Evolutionary conservation across 2,888 invertebrate genomes (phyloP).

Genomic region (Epiblema foenella): DNA sequence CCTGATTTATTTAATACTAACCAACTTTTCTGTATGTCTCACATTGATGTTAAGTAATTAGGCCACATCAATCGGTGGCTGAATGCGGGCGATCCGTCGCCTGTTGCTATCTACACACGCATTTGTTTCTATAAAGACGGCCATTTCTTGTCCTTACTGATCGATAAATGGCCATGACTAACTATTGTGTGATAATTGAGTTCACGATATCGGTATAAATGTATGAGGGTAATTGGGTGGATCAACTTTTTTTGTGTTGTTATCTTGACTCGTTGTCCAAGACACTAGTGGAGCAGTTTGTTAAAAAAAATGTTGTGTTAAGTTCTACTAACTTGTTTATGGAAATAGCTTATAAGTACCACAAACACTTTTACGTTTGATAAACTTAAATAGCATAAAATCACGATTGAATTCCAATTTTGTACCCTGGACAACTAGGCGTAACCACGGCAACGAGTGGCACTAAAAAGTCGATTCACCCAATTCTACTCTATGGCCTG

Average conservation of each 20-base stretch:
- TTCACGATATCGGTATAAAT: not conserved
- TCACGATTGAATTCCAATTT: no score
- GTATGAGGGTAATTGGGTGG: not conserved
- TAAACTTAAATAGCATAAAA: no score
- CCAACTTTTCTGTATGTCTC: constrained; percentile 3
- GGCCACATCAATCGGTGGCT: constrained; percentile 68
- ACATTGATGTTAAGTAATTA: constrained; percentile 68
- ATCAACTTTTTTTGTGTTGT: no score
- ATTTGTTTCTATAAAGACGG: constrained; percentile 56
- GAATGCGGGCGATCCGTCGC: constrained; percentile 68
- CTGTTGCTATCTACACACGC: constrained; percentile 62
- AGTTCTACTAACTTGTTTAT: no score
- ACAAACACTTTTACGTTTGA: no score
- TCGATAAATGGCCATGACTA: constrained; percentile 27
- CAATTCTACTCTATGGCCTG: not conserved
- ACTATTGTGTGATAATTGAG: constrained; percentile 3
- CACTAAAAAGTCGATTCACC: no score
- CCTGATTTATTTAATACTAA: constrained; percentile 1
- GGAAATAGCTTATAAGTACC: no score
- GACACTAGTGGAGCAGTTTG: no score
- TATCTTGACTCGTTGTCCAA: no score
- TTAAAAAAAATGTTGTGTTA: no score
- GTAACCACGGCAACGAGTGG: no score
- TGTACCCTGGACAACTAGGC: no score
- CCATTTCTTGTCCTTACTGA: constrained; percentile 49